Conservation (phyloP, 2,113 vertebrate species). For the Prochilodus magdalenae region DNA sequence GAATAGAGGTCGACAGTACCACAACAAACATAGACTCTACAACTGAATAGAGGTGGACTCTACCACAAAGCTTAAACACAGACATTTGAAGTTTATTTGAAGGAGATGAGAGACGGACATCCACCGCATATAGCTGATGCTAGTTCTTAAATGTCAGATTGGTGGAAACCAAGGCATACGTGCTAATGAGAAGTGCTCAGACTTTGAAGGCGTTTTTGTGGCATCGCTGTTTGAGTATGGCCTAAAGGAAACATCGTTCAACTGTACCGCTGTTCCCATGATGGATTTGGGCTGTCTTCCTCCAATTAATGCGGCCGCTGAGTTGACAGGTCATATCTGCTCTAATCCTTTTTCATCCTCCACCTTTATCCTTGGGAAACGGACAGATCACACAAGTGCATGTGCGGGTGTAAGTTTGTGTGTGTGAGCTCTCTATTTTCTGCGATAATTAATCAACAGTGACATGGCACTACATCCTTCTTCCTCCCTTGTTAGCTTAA, state of each 20-base stretch:
- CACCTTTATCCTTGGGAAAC: slow-evolving; percentile 18
- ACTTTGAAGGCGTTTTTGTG: not conserved
- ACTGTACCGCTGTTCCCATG: not conserved
- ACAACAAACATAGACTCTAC: too few species aligned
- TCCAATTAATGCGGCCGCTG: not conserved
- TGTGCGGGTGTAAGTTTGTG: not conserved
- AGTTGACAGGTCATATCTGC: slow-evolving; percentile 10
- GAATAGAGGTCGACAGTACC: too few species aligned
- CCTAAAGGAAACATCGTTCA: not conserved
- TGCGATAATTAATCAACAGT: slow-evolving; percentile 86
- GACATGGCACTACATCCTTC: slow-evolving; percentile 92
- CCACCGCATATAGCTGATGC: too few species aligned
- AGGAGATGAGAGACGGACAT: too few species aligned
- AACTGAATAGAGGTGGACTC: too few species aligned
- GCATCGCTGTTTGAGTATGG: not conserved
- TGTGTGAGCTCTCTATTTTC: slow-evolving; percentile 3
- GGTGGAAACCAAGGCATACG: too few species aligned
- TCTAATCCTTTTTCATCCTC: slow-evolving; percentile 33
- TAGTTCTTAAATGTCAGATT: too few species aligned
- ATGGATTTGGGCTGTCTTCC: slow-evolving; percentile 26
- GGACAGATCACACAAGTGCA: slow-evolving; percentile 13
- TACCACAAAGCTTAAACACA: too few species aligned
- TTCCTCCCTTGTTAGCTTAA: slow-evolving; percentile 93
- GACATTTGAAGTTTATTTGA: too few species aligned
- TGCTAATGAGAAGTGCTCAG: not conserved